These are phyloP conservation scores for Drosophila kokeensis DNA, from an alignment of 2,888 invertebrate species.

Conservation along the genomic window DNA sequence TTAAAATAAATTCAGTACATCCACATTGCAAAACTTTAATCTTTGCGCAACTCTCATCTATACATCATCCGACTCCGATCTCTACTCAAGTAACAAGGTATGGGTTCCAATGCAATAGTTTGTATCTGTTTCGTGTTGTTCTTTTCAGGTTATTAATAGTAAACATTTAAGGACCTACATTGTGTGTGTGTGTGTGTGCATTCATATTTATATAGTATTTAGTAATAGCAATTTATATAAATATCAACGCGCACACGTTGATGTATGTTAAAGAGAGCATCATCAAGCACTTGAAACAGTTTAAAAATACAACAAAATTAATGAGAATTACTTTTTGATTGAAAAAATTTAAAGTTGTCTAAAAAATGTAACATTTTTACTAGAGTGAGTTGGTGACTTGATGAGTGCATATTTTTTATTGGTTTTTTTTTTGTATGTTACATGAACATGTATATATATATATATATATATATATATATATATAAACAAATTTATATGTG, in stretches of 20 bases:
- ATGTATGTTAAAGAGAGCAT: constrained; percentile 18
- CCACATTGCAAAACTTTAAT: background rate
- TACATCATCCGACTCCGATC: constrained; percentile 16
- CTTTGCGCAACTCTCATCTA: constrained; percentile 26
- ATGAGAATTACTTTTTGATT: constrained; percentile 4
- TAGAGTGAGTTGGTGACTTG: constrained; percentile 31
- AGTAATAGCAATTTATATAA: background rate
- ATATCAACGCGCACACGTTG: background rate
- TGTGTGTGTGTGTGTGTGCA: background rate
- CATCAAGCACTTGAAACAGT: constrained; percentile 29
- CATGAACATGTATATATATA: constrained; percentile 22
- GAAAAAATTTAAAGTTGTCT: constrained; percentile 17
- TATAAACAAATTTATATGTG: constrained; percentile 43
- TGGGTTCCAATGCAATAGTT: constrained; percentile 34
- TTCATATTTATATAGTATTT: background rate
- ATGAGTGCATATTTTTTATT: constrained; percentile 28
- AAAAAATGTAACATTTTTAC: constrained; percentile 34
- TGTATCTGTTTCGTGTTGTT: constrained; percentile 12
- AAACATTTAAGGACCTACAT: constrained; percentile 20
- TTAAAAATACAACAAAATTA: constrained; percentile 28
- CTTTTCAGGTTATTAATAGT: constrained; percentile 14
- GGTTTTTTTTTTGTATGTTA: constrained; percentile 24
- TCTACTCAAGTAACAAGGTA: constrained; percentile 42
- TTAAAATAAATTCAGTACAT: constrained; percentile 32
- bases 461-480: constrained; percentile 23